Conservation (phyloP, 2,888 invertebrate genomes). For the Heterodera filipjevi region DNA sequence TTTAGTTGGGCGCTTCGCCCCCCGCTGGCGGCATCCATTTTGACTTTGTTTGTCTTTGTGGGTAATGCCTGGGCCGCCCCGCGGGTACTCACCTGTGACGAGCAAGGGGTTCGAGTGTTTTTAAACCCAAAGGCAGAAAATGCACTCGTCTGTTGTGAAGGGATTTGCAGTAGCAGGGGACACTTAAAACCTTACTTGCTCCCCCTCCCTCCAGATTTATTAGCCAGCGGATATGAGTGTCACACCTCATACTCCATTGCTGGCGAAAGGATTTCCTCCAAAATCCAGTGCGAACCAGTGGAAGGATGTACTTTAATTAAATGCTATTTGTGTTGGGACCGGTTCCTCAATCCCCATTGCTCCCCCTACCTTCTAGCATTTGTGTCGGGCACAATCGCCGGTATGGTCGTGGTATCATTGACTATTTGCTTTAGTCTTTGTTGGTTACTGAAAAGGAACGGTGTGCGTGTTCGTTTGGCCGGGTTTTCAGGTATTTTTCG, state of each 20-base stretch:
- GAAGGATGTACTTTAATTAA: background rate
- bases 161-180: background rate
- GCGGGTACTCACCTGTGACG: background rate
- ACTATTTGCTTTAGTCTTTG: background rate
- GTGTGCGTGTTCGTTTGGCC: background rate
- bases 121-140: background rate
- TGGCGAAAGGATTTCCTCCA: background rate
- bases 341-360: background rate
- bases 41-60: background rate
- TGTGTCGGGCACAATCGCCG: background rate
- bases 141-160: background rate
- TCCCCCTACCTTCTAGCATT: background rate
- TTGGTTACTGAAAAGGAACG: background rate
- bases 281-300: background rate
- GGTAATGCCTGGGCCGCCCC: background rate
- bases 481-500: background rate
- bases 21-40: background rate
- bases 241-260: background rate
- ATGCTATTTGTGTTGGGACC: background rate
- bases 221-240: background rate
- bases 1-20: background rate
- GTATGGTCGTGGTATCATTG: background rate
- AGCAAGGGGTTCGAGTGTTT: background rate
- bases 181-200: background rate
- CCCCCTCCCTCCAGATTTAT: background rate